phyloP scores from a whole-genome alignment of 2,888 invertebrate genomes.

The Tiliacea citrago region DNA sequence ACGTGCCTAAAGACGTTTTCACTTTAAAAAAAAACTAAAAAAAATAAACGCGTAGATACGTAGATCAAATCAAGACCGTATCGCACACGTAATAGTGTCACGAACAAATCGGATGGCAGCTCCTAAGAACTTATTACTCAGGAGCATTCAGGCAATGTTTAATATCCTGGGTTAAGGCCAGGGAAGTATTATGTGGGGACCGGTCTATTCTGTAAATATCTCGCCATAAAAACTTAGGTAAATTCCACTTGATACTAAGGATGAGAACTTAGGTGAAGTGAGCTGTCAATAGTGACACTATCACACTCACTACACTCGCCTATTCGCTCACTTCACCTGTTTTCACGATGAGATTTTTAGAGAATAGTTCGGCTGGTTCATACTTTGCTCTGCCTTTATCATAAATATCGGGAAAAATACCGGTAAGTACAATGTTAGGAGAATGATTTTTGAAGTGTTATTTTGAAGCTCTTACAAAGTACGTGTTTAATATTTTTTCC shows the following conservation, averaged over 20 bases:
- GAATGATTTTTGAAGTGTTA: background rate
- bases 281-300: background rate
- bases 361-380: background rate
- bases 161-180: slow-evolving; percentile 44
- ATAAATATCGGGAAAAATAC: background rate
- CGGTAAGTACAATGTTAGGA: background rate
- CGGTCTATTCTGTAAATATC: background rate
- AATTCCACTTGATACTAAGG: background rate
- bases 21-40: too few species aligned
- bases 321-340: background rate
- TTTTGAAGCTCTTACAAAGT: background rate
- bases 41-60: background rate
- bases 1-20: too few species aligned
- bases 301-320: too few species aligned
- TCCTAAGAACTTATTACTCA: slow-evolving; percentile 52
- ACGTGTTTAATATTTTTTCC: background rate
- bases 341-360: background rate
- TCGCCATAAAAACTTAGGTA: too few species aligned
- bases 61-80: slow-evolving; percentile 12
- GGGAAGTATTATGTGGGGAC: slow-evolving; percentile 15
- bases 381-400: background rate
- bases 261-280: background rate
- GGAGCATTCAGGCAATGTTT: slow-evolving; percentile 56
- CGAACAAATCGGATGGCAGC: slow-evolving; percentile 40
- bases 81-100: slow-evolving; percentile 38